Evolutionary conservation across 2,113 vertebrate genomes (phyloP).

Genomic region (Syngnathus scovelli): DNA sequence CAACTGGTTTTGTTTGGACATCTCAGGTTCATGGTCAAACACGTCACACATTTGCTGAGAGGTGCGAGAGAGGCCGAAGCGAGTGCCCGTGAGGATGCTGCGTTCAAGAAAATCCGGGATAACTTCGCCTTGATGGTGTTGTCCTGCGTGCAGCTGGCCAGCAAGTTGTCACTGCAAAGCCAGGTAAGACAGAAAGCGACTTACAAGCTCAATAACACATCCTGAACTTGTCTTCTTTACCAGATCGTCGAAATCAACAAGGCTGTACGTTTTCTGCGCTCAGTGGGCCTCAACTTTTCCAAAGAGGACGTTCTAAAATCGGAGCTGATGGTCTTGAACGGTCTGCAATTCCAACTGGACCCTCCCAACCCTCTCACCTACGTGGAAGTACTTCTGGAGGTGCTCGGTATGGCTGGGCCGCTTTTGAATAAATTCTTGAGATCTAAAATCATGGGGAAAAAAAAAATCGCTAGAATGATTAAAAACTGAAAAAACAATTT

Average conservation of each 20-base stretch:
- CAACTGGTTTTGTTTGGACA: not conserved
- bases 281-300: conserved; percentile 71
- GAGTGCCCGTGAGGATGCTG: conserved; percentile 48
- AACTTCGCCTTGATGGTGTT: conserved; percentile 77
- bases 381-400: conserved; percentile 85
- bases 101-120: conserved; percentile 64
- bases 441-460: not conserved
- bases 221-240: not conserved
- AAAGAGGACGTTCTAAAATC: conserved; percentile 79
- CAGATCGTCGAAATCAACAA: conserved; percentile 77
- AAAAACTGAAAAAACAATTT: too few species aligned
- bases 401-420: conserved; percentile 76
- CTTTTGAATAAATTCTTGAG: not conserved
- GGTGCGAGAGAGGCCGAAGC: not conserved
- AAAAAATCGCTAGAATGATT: too few species aligned
- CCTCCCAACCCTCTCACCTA: conserved; percentile 79
- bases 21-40: conserved; percentile 83
- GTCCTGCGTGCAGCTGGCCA: conserved; percentile 86
- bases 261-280: conserved; percentile 77
- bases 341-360: conserved; percentile 80
- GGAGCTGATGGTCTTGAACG: conserved; percentile 82
- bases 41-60: conserved; percentile 65
- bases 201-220: not conserved
- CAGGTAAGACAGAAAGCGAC: conserved; percentile 63
- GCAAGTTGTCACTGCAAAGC: conserved; percentile 82